Evolutionary conservation across 2,113 vertebrate species (phyloP).

Genomic region (Corvus hawaiiensis): DNA sequence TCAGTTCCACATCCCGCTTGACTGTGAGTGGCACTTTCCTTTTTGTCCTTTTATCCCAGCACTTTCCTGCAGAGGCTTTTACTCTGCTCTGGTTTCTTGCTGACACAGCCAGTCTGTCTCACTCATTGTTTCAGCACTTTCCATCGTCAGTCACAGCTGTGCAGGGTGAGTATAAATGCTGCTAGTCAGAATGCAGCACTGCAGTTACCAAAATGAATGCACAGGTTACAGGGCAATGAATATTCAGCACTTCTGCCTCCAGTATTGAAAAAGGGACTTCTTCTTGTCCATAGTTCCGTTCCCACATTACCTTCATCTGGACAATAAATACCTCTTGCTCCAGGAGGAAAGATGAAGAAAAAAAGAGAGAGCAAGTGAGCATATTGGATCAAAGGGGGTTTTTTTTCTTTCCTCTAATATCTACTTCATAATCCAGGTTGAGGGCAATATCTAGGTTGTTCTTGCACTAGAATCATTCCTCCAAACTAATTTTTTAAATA

Average conservation of each 20-base stretch:
- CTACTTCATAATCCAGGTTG: not conserved
- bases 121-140: constrained; percentile 15
- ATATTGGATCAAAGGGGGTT: not conserved
- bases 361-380: not conserved
- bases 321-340: not conserved
- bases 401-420: not conserved
- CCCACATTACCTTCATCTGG: not conserved
- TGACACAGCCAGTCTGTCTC: constrained; percentile 4
- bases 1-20: not conserved
- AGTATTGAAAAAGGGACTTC: not conserved
- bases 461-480: constrained; percentile 1
- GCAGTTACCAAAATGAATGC: not conserved
- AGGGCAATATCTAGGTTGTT: not conserved
- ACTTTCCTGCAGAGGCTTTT: not conserved
- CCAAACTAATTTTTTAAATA: constrained; percentile 34
- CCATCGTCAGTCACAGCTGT: not conserved
- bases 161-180: not conserved
- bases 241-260: not conserved
- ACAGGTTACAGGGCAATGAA: not conserved
- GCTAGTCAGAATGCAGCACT: not conserved
- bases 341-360: not conserved
- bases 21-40: not conserved
- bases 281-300: not conserved
- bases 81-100: not conserved
- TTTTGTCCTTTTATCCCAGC: not conserved